Percentiles rank a stretch among this genome's conserved stretches.
Evolutionary conservation across 2,797 vertebrate genomes (phyloP).

Genomic region (Pangasius krempfi): DNA sequence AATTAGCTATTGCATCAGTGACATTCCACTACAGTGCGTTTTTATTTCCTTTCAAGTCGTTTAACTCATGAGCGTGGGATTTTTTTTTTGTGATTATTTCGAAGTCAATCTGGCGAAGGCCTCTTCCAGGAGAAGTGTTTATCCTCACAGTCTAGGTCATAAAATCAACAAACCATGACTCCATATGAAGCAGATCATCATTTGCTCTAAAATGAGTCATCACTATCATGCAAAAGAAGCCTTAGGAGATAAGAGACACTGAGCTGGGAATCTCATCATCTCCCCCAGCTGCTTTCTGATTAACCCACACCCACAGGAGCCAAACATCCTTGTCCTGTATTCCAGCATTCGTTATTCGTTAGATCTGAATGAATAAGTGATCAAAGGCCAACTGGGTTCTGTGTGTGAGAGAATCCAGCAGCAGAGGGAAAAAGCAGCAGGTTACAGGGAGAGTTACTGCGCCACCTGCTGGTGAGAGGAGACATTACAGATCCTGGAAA

Average conservation of each 20-base stretch:
- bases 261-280: constrained; percentile 18
- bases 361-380: constrained; percentile 75
- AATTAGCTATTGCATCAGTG: neutral
- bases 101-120: constrained; percentile 3
- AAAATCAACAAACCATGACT: constrained; percentile 25
- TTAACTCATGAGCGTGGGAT: neutral
- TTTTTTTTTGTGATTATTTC: constrained; percentile 5
- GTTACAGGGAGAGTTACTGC: constrained; percentile 59
- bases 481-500: constrained; percentile 55
- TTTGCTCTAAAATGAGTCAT: constrained; percentile 22
- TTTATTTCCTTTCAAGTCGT: neutral
- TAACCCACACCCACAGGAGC: constrained; percentile 53
- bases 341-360: constrained; percentile 69
- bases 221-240: constrained; percentile 18
- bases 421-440: constrained; percentile 17
- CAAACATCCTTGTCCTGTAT: constrained; percentile 66
- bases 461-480: constrained; percentile 69
- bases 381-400: constrained; percentile 71
- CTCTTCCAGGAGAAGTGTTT: constrained; percentile 19
- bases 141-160: constrained; percentile 23
- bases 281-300: constrained; percentile 56
- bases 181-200: constrained; percentile 6
- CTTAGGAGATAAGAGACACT: constrained; percentile 14
- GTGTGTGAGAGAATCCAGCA: constrained; percentile 59
- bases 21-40: neutral